Conservation (phyloP, 2,888 invertebrate genomes). For the Dione juno region DNA sequence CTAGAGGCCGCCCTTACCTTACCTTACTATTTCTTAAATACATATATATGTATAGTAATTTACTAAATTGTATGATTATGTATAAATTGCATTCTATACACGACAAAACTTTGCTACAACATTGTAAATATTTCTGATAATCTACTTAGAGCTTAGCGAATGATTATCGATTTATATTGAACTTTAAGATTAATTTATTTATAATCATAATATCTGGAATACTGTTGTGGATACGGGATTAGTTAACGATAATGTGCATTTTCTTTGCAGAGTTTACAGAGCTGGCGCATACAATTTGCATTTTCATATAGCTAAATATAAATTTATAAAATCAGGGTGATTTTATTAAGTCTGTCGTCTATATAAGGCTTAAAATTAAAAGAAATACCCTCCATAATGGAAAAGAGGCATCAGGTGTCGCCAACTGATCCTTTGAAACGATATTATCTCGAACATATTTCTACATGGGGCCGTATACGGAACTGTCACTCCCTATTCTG, state of each 20-base stretch:
- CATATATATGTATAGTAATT: too few relatives aligned
- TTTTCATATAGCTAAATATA: conserved; percentile 3
- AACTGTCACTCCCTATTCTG: conserved; percentile 64
- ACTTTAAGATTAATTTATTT: neutral
- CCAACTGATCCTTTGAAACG: conserved; percentile 72
- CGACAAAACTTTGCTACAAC: too few relatives aligned
- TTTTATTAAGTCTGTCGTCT: conserved; percentile 43
- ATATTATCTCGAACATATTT: conserved; percentile 78
- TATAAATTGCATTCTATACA: too few relatives aligned
- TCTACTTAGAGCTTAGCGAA: too few relatives aligned
- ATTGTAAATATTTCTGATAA: too few relatives aligned
- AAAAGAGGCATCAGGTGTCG: conserved; percentile 77
- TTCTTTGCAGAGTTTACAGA: neutral
- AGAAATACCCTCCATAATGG: conserved; percentile 57
- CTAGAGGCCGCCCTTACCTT: too few relatives aligned
- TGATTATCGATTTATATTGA: too few relatives aligned
- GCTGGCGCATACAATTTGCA: neutral
- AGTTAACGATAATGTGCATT: neutral
- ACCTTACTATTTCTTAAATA: too few relatives aligned
- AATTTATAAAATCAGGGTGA: conserved; percentile 3
- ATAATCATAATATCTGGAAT: neutral
- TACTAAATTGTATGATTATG: too few relatives aligned
- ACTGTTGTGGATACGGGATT: neutral
- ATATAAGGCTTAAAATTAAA: conserved; percentile 60
- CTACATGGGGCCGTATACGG: conserved; percentile 64